These are phyloP conservation scores for Drosophila mimetica DNA, from an alignment of 2,888 invertebrate species.

Conservation along the genomic window DNA sequence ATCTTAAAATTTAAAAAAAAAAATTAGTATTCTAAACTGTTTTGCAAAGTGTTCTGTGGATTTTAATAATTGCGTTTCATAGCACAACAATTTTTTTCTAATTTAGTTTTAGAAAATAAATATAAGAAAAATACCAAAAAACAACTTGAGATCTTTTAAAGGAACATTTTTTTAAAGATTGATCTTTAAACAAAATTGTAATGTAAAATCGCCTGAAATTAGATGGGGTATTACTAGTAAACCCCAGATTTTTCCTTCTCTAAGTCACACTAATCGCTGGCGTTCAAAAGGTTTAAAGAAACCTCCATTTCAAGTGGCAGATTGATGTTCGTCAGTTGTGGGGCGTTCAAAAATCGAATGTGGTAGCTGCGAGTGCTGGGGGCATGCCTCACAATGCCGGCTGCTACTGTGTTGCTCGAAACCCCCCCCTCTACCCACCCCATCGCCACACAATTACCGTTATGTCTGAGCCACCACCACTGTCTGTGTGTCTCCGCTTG, in stretches of 20 bases:
- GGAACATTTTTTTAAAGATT: too few relatives aligned
- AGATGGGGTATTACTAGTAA: too few relatives aligned
- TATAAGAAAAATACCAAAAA: too few relatives aligned
- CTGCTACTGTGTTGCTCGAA: constrained; percentile 34
- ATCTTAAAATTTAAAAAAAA: too few relatives aligned
- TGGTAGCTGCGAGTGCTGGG: constrained; percentile 24
- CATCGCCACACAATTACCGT: constrained; percentile 57
- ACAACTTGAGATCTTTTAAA: too few relatives aligned
- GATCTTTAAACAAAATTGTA: too few relatives aligned
- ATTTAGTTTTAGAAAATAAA: too few relatives aligned
- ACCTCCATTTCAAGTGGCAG: constrained; percentile 8
- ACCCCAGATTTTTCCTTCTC: not conserved
- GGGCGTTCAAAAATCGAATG: constrained; percentile 19
- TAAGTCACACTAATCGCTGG: not conserved
- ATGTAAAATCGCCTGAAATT: too few relatives aligned
- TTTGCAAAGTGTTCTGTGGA: too few relatives aligned
- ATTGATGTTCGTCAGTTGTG: constrained; percentile 37
- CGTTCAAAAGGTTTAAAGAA: not conserved
- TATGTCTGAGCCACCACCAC: constrained; percentile 32
- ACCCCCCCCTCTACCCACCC: not conserved
- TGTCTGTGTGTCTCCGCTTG: constrained; percentile 35
- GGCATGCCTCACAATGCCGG: constrained; percentile 22
- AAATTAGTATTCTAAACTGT: too few relatives aligned
- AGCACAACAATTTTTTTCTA: too few relatives aligned
- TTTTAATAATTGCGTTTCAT: too few relatives aligned